Evolutionary conservation across 2,113 vertebrate species (phyloP), one percentile per base, ranked within the genome.

Genomic region (Echinops telfairi): DNA sequence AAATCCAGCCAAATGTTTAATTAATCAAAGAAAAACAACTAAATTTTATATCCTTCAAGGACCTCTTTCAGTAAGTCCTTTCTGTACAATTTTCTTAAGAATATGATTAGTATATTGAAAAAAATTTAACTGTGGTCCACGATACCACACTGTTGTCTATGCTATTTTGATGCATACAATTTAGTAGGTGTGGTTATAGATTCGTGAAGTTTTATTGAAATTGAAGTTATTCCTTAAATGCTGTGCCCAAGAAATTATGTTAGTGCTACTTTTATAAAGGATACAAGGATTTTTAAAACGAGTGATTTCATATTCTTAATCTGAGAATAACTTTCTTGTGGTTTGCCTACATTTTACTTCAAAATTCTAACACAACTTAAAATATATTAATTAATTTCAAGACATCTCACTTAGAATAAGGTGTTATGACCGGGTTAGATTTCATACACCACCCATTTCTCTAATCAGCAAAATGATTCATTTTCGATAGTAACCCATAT

Each of bases 131-230:
- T 53, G 5, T 27, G 43, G 4, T 25, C 33, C 15, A 57, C 25
- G 57, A 43, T 81, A 40, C 29, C 27, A 60, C 11, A 76, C 38
- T 88, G 81, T 80, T 93, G n/a, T 7, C 40, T 57, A 10, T 80
- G 9, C 79, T 76, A 75, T 71, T 75, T 83, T 19, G 6, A 88
- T 88, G 25, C 57, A 78, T 68, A 57, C 4, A 70, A 43, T 60
- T 40, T 73, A 10, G 3, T 86, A 10, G 75, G 40, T 53, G 15
- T 91, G 31, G 0, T 36, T 83, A 70, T 40, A 40, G 19, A 82
- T 23, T 79, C 23, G n/a, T 85, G 29, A 93, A 78, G 83, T 86
- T 79, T 83, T n/a, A 86, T 47, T 73, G 53, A 93, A 96, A 91
- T 47, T 57, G 3, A 9, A 91, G 31, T 10, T 31, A 70, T 82